Conservation (phyloP, 2,797 vertebrate species). For the Sphenopsis melanotis region DNA sequence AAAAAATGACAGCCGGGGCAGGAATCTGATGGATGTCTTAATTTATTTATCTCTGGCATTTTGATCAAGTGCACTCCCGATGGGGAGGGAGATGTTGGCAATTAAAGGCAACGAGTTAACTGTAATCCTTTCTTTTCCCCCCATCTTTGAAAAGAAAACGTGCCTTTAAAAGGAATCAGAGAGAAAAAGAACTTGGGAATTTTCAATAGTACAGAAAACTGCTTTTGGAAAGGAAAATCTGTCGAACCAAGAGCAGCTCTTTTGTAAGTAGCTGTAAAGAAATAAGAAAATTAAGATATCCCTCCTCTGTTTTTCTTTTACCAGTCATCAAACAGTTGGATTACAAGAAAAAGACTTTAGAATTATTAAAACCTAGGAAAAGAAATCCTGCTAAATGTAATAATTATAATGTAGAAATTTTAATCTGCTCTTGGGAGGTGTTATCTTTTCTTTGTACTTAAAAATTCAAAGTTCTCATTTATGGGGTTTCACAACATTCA, state of each 20-base stretch:
- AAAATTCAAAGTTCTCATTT: constrained; percentile 19
- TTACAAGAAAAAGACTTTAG: background rate
- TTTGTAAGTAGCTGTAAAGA: background rate
- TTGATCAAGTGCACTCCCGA: background rate
- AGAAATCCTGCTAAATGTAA: background rate
- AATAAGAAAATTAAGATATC: background rate
- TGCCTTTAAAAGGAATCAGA: background rate
- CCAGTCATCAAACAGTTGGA: background rate
- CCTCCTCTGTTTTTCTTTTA: background rate
- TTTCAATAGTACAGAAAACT: background rate
- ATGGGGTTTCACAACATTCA: background rate
- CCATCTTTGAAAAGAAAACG: background rate
- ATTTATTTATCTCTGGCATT: constrained; percentile 20
- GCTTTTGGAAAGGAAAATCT: background rate
- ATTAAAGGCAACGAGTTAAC: constrained; percentile 27
- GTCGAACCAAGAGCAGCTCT: background rate
- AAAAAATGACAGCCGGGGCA: background rate
- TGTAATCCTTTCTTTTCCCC: fast-evolving
- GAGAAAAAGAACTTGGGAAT: background rate
- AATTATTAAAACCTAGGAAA: constrained; percentile 4
- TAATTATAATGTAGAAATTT: constrained; percentile 8
- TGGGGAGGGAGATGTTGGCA: background rate
- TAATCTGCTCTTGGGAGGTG: constrained; percentile 1
- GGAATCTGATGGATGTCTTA: background rate
- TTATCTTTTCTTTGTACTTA: constrained; percentile 11